Evolutionary conservation across 2,888 invertebrate genomes (phyloP).

Genomic region (Sepiola atlantica): DNA sequence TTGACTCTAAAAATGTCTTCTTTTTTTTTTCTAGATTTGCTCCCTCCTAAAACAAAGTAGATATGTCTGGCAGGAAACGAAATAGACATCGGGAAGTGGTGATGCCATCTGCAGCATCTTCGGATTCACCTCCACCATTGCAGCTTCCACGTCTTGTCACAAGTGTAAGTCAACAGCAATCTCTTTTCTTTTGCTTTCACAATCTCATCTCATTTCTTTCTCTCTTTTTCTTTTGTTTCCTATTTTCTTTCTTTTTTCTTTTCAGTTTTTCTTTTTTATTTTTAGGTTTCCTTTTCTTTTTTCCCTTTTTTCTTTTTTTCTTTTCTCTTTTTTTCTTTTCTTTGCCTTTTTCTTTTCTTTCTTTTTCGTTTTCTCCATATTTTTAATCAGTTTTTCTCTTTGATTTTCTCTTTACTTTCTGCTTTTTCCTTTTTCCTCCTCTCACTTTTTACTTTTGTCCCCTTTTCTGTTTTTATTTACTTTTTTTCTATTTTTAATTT

Average conservation of each 20-base stretch:
- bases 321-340: not conserved
- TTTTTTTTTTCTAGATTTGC: not conserved
- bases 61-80: conserved; percentile 46
- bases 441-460: too few species aligned
- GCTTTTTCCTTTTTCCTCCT: too few species aligned
- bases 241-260: not conserved
- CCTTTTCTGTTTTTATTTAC: too few species aligned
- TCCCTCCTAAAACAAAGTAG: conserved; percentile 23
- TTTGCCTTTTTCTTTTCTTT: not conserved
- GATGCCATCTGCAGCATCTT: not conserved
- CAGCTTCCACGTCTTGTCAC: not conserved
- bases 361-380: not conserved
- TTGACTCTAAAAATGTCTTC: not conserved
- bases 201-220: not conserved
- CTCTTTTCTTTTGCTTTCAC: not conserved
- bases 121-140: not conserved
- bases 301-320: not conserved
- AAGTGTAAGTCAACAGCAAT: conserved; percentile 34
- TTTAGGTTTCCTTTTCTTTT: not conserved
- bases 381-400: not conserved
- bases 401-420: too few species aligned
- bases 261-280: not conserved
- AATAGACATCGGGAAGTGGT: conserved; percentile 42
- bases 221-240: not conserved
- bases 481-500: too few species aligned